These are phyloP conservation scores for Xestia ashworthii DNA, from an alignment of 2,888 invertebrate genomes.

Conservation along the genomic window DNA sequence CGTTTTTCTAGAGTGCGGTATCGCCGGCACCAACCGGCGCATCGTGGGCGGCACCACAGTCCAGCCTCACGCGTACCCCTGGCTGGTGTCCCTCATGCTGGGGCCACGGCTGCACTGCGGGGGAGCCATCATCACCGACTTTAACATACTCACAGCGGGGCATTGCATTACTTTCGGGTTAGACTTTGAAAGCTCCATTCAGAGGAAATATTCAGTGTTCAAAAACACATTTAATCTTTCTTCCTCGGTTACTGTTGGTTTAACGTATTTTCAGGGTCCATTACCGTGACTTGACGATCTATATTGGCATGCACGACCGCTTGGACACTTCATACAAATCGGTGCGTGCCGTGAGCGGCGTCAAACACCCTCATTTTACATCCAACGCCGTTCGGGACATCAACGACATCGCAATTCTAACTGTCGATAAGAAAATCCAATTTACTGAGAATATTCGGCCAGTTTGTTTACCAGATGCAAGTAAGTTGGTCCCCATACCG, in stretches of 20 bases:
- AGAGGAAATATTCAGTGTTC: background rate
- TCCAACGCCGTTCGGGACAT: conserved; percentile 90
- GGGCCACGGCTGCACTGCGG: conserved; percentile 89
- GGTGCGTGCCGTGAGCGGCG: conserved; percentile 74
- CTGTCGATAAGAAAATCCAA: conserved; percentile 81
- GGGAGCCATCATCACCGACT: conserved; percentile 90
- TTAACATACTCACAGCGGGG: conserved; percentile 90
- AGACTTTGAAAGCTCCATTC: conserved; percentile 26
- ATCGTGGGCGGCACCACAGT: conserved; percentile 90
- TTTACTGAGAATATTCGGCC: conserved; percentile 87
- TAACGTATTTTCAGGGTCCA: conserved; percentile 76
- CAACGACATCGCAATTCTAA: conserved; percentile 91
- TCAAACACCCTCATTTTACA: conserved; percentile 88
- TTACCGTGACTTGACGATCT: conserved; percentile 81
- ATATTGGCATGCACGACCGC: conserved; percentile 89
- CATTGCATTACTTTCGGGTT: conserved; percentile 91
- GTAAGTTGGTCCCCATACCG: conserved; percentile 65
- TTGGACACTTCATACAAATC: conserved; percentile 77
- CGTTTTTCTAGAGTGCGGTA: conserved; percentile 80
- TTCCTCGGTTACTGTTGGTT: background rate
- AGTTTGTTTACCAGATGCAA: conserved; percentile 86
- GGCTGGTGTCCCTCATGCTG: conserved; percentile 89
- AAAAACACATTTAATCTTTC: background rate
- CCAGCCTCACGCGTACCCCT: conserved; percentile 89
- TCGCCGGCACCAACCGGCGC: conserved; percentile 84